A percentile compares a stretch with the other conserved stretches of the same genome.
Evolutionary conservation across 1,140 invertebrate genomes (phyloP).

Genomic region (Scylla paramamosain): DNA sequence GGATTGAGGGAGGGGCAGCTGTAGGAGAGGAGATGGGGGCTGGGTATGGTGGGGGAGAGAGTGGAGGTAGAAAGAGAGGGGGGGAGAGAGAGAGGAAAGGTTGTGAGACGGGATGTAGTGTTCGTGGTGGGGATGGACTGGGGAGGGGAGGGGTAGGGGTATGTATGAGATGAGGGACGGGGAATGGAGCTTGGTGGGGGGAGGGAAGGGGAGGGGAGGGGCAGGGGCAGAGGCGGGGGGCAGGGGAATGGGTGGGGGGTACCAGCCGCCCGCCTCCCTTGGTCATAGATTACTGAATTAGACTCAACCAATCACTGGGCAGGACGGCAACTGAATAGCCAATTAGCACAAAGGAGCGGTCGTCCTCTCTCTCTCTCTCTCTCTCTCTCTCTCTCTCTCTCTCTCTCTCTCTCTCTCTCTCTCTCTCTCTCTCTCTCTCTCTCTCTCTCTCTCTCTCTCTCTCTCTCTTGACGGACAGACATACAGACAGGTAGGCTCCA

Average conservation of each 20-base stretch:
- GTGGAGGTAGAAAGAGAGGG: background rate
- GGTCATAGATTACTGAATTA: slow-evolving; percentile 27
- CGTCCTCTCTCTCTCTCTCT: background rate
- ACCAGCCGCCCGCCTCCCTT: background rate
- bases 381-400: slow-evolving; percentile 15
- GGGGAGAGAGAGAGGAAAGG: background rate
- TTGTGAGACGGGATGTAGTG: background rate
- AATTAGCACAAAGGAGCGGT: slow-evolving; percentile 39
- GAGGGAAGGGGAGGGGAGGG: background rate
- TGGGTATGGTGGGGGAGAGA: no score
- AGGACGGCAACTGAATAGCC: slow-evolving; percentile 38
- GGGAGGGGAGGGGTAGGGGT: background rate
- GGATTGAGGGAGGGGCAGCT: background rate
- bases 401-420: slow-evolving; percentile 15
- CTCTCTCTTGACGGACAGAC: no score
- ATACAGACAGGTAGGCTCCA: no score
- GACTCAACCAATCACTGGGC: slow-evolving; percentile 7
- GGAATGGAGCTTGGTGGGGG: background rate
- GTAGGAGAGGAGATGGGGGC: background rate
- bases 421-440: slow-evolving; percentile 18
- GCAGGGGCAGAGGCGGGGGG: background rate
- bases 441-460: background rate
- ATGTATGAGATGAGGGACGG: background rate
- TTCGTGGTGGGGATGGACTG: background rate
- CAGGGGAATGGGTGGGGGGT: background rate